Base-by-base conservation (phyloP, 1,140 invertebrate species). In the Gonioctena quinquepunctata region DNA sequence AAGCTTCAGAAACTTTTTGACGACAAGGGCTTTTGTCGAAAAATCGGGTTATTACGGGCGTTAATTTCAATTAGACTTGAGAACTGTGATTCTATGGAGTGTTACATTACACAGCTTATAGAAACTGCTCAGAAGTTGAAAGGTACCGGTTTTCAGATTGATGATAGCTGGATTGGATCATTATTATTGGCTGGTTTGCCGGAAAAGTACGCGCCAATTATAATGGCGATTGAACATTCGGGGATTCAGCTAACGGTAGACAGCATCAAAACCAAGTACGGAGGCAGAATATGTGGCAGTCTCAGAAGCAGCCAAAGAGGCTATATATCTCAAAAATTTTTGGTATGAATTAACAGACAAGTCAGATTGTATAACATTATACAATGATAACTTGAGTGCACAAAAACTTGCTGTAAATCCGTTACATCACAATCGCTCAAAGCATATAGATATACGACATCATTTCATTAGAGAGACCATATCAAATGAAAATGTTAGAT, bases 171-270 rank as follows among this genome's bases (percentile, higher is more conserved):
- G 33, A 42, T 42, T 42, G 33, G 33, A n/a, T 42, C 33, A 13
- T 42, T 42, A 42, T n/a, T 42, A 13, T 72, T 81, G 11, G 77
- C 80, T 0, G 81, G 81, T 42, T 76, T 83, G 42, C 60, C 78
- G 4, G 76, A 80, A 54, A 67, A 75, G 63, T 73, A 25, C 27
- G 6, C 16, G 2, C 61, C 71, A 4, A 72, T 72, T 67, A 66
- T 69, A 13, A 71, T 71, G 57, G 65, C 70, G 3, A 63, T 71
- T 11, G 70, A 72, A 16, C 70, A 72, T 48, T 66, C 69, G 63
- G 76, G 68, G 19, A 70, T 70, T 18, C n/a, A 4, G 1, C 56
- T 76, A 2, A 69, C 68, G 18, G 22, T 69, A 8, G 74, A 76
- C 28, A 16, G 27, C 1, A 69, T 71, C 13, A 76, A 74, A 57